Evolutionary conservation across 2,797 vertebrate species (phyloP).

Genomic region (Pogonophryne albipinna): DNA sequence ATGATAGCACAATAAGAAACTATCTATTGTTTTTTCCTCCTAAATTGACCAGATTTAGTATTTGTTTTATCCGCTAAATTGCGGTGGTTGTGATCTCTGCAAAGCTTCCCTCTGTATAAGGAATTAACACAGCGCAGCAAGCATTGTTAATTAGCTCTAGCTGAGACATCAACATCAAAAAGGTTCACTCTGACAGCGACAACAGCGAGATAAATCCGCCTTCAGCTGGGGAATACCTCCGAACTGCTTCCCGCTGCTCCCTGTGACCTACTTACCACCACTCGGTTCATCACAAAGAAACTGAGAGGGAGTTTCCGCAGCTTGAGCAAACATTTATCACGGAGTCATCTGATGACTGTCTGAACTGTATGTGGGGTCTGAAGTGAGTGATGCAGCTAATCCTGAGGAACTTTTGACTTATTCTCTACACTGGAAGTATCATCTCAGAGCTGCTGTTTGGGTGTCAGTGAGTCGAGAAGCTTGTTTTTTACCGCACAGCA

Average conservation of each 20-base stretch:
- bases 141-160: slow-evolving; percentile 10
- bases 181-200: slow-evolving; percentile 38
- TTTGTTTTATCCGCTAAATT: too few relatives aligned
- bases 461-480: background rate
- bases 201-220: slow-evolving; percentile 41
- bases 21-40: background rate
- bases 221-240: slow-evolving; percentile 49
- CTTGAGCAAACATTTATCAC: slow-evolving; percentile 31
- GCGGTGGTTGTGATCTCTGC: background rate
- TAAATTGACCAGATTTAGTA: background rate
- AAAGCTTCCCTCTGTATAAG: background rate
- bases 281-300: slow-evolving; percentile 40
- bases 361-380: slow-evolving; percentile 22
- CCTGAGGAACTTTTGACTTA: background rate
- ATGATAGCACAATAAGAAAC: background rate
- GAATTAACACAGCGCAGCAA: background rate
- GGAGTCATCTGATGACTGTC: slow-evolving; percentile 24
- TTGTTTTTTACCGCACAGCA: background rate
- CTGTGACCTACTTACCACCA: slow-evolving; percentile 68
- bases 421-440: background rate
- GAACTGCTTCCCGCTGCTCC: slow-evolving; percentile 46
- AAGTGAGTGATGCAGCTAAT: background rate
- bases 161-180: slow-evolving; percentile 43
- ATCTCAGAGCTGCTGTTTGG: slow-evolving; percentile 2
- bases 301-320: slow-evolving; percentile 46